These are phyloP conservation scores for Heteromyza rotundicornis DNA, from an alignment of 2,888 invertebrate species.

Conservation along the genomic window DNA sequence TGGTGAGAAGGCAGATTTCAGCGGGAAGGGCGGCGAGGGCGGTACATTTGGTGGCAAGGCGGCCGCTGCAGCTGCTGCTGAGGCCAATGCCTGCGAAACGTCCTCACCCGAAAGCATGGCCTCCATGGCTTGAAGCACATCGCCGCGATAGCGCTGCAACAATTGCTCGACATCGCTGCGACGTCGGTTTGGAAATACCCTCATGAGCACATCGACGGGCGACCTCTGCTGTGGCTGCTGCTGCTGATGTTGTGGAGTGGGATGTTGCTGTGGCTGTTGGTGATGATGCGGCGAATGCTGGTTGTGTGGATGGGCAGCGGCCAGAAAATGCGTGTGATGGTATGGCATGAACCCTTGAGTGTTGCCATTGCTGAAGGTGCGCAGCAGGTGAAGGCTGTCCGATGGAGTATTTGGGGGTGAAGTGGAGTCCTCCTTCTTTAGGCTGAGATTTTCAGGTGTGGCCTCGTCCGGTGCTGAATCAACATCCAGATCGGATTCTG, in stretches of 20 bases:
- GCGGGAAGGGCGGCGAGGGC: constrained; percentile 59
- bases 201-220: constrained; percentile 84
- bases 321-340: constrained; percentile 60
- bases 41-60: constrained; percentile 54
- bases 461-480: constrained; percentile 65
- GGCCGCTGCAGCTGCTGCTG: constrained; percentile 53
- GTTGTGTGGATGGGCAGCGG: constrained; percentile 42
- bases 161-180: constrained; percentile 86
- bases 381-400: constrained; percentile 55
- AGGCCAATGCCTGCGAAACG: constrained; percentile 45
- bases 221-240: constrained; percentile 66
- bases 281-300: constrained; percentile 32
- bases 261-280: constrained; percentile 28
- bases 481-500: constrained; percentile 63
- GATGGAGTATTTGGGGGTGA: constrained; percentile 62
- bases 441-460: constrained; percentile 81
- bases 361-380: constrained; percentile 53
- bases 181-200: constrained; percentile 88
- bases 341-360: constrained; percentile 64
- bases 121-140: constrained; percentile 92
- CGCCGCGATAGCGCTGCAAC: constrained; percentile 83
- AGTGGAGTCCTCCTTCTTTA: constrained; percentile 70
- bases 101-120: constrained; percentile 76
- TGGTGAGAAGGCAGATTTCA: constrained; percentile 79
- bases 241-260: constrained; percentile 31